Conservation (phyloP, 2,888 invertebrate genomes). For the Watsonalla cultraria region DNA sequence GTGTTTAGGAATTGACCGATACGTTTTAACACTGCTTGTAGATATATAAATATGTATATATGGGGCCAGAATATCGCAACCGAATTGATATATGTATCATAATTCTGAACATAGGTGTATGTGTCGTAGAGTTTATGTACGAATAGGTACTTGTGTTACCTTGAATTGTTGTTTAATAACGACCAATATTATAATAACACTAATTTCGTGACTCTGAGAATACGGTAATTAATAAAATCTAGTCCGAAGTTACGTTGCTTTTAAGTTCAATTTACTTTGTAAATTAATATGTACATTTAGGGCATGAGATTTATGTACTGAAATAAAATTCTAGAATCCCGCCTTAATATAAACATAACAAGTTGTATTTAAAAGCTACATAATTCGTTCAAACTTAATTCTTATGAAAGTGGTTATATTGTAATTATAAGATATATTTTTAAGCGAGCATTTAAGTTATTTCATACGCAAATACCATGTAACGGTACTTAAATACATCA, state of each 20-base stretch:
- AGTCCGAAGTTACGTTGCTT: conserved; percentile 65
- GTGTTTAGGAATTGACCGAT: too few species aligned
- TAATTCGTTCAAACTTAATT: conserved; percentile 47
- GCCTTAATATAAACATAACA: conserved; percentile 9
- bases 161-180: too few species aligned
- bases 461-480: conserved; percentile 47
- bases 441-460: conserved; percentile 75
- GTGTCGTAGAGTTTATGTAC: too few species aligned
- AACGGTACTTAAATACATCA: conserved; percentile 67
- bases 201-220: conserved; percentile 50
- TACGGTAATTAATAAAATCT: conserved; percentile 58
- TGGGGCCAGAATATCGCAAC: conserved; percentile 30
- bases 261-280: conserved; percentile 35
- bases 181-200: conserved; percentile 8
- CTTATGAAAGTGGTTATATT: conserved; percentile 35
- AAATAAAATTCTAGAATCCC: conserved; percentile 6
- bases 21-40: conserved; percentile 1
- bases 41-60: conserved; percentile 9
- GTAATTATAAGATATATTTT: conserved; percentile 37
- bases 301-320: neutral
- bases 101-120: conserved; percentile 7
- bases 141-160: too few species aligned
- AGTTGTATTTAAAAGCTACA: conserved; percentile 47
- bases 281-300: conserved; percentile 1
- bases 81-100: conserved; percentile 12